Percentiles rank a stretch among this genome's conserved stretches.
Conservation (phyloP, 1,140 invertebrate species). For the Colletes latitarsis region DNA sequence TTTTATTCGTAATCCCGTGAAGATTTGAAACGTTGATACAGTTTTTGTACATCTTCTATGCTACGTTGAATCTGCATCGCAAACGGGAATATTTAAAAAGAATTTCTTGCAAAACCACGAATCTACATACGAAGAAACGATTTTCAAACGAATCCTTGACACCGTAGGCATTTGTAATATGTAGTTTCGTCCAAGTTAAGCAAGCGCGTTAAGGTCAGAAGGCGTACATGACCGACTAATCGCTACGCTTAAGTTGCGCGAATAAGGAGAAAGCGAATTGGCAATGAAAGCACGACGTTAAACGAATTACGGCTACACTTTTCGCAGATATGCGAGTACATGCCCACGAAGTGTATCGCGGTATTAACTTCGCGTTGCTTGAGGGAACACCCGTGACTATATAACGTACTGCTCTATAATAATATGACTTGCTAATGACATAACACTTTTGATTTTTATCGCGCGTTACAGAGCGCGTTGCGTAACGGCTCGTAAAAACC, state of each 20-base stretch:
- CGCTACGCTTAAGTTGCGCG: constrained; percentile 41
- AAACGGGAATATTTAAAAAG: no score
- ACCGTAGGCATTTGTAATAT: no score
- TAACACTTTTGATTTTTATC: constrained; percentile 36
- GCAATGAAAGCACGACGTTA: constrained; percentile 45
- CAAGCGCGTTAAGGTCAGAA: neutral
- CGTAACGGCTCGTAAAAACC: constrained; percentile 21
- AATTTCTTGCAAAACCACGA: no score
- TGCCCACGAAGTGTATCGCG: neutral
- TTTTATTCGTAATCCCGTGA: no score
- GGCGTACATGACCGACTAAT: constrained; percentile 15
- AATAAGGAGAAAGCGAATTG: constrained; percentile 52
- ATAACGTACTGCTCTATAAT: neutral
- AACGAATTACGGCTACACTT: constrained; percentile 35
- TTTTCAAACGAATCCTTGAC: no score
- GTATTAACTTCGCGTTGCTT: neutral
- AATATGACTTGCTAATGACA: neutral
- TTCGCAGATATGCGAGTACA: neutral
- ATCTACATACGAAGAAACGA: no score
- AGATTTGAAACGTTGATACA: no score
- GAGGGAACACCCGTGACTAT: neutral
- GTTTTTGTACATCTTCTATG: no score
- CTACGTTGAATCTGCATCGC: no score
- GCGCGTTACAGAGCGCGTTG: neutral
- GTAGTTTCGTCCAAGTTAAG: neutral